A percentile compares a stretch with the other conserved stretches of the same genome.
phyloP scores from a whole-genome alignment of 2,888 invertebrate genomes.

The Meandrusa payeni region DNA sequence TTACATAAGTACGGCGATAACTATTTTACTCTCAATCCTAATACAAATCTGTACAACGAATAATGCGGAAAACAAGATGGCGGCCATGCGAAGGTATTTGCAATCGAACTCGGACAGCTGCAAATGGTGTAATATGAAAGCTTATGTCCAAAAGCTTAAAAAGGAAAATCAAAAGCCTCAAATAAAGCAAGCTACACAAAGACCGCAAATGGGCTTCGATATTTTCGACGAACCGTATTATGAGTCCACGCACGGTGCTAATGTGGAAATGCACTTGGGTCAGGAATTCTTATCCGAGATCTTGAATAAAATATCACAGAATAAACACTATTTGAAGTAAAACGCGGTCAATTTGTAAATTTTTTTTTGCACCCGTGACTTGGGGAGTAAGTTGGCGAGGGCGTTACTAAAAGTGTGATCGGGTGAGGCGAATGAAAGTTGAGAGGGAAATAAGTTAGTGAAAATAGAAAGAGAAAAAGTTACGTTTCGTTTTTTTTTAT shows the following conservation, averaged over 20 bases:
- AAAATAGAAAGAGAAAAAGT: too few relatives aligned
- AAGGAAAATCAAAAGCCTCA: constrained; percentile 2
- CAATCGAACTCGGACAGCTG: constrained; percentile 19
- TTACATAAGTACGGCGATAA: background rate
- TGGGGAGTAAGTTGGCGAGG: too few relatives aligned
- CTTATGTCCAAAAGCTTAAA: constrained; percentile 13
- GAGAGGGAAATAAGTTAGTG: too few relatives aligned
- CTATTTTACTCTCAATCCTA: constrained; percentile 3
- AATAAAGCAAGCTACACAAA: background rate
- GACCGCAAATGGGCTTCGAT: constrained; percentile 1
- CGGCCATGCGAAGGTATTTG: constrained; percentile 9
- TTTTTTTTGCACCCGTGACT: too few relatives aligned
- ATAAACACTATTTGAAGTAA: constrained; percentile 4
- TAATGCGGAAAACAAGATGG: constrained; percentile 3
- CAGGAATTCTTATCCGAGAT: constrained; percentile 6
- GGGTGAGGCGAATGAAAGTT: too few relatives aligned
- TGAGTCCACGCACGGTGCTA: background rate
- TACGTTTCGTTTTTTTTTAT: background rate
- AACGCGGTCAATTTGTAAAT: too few relatives aligned
- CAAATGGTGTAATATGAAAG: constrained; percentile 32
- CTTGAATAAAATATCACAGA: constrained; percentile 3
- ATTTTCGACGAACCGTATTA: constrained; percentile 15
- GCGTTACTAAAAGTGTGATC: background rate
- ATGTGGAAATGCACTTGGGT: constrained; percentile 3
- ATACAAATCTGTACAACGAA: background rate